Conservation (phyloP, 2,888 invertebrate species). For the Polydrusus cervinus region DNA sequence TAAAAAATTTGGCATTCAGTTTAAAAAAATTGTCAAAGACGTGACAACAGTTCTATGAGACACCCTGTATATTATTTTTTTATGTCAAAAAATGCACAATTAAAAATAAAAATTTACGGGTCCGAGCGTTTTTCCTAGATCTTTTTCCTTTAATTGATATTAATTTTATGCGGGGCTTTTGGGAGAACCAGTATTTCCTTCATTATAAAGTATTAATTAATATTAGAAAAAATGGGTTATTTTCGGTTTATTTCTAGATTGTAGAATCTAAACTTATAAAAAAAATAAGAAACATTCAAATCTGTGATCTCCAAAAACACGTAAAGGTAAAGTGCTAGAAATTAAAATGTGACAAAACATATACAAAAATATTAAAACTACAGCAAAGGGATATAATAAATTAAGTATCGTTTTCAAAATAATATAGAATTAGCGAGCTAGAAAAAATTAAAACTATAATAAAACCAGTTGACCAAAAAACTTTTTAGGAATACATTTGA, state of each 20-base stretch:
- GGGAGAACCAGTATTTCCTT: no score
- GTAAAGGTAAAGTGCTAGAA: conserved; percentile 45
- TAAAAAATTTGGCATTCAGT: no score
- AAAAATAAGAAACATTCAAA: background rate
- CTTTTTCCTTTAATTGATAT: no score
- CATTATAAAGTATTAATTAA: no score
- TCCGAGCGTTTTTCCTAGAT: no score
- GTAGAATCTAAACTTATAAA: background rate
- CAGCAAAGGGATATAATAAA: conserved; percentile 22
- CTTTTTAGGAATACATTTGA: background rate
- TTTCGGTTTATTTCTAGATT: background rate
- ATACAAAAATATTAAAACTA: conserved; percentile 21
- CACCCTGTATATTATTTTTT: no score
- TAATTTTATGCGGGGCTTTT: no score
- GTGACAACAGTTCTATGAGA: no score
- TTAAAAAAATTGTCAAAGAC: no score
- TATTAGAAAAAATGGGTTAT: background rate
- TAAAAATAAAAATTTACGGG: no score
- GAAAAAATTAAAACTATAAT: background rate
- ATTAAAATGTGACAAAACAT: conserved; percentile 6
- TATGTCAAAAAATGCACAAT: no score
- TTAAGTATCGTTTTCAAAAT: background rate
- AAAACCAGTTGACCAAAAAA: conserved; percentile 7
- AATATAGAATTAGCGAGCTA: conserved; percentile 22
- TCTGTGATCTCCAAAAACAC: background rate